Conservation (phyloP, 2,113 vertebrate species). For the Corythornis madagascariensis region DNA sequence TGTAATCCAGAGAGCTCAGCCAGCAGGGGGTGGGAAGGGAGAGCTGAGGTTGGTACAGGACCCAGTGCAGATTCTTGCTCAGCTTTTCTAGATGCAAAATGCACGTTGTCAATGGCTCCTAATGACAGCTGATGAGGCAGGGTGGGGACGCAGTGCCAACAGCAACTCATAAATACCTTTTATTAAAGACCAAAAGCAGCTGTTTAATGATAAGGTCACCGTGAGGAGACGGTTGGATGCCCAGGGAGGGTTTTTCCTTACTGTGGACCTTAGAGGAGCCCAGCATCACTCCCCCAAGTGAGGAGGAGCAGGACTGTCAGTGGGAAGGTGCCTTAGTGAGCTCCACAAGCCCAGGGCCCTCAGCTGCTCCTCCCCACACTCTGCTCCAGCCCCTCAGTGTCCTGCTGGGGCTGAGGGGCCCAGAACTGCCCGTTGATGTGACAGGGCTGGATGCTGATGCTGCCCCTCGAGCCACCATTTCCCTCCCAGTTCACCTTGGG, state of each 20-base stretch:
- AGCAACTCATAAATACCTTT: constrained; percentile 51
- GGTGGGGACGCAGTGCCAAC: neutral
- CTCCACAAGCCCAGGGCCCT: too few relatives aligned
- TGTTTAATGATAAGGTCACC: neutral
- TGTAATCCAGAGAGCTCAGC: neutral
- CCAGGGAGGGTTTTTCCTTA: neutral
- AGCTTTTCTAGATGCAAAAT: neutral
- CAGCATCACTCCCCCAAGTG: fast-evolving
- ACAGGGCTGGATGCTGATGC: neutral
- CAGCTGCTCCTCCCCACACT: too few relatives aligned
- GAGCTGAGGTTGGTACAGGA: neutral
- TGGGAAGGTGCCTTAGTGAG: too few relatives aligned
- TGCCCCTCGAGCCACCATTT: neutral
- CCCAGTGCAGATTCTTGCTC: neutral
- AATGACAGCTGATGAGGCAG: constrained; percentile 53
- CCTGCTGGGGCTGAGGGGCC: too few relatives aligned
- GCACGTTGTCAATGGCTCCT: neutral
- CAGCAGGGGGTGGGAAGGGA: neutral
- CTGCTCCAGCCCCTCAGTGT: too few relatives aligned
- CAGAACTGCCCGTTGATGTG: neutral
- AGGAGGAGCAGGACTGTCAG: neutral
- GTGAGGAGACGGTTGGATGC: neutral
- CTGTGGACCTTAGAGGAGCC: too few relatives aligned
- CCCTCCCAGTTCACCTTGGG: neutral
- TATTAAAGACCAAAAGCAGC: constrained; percentile 63